Evolutionary conservation across 2,888 invertebrate genomes (phyloP).

Genomic region (Parnassius mnemosyne): DNA sequence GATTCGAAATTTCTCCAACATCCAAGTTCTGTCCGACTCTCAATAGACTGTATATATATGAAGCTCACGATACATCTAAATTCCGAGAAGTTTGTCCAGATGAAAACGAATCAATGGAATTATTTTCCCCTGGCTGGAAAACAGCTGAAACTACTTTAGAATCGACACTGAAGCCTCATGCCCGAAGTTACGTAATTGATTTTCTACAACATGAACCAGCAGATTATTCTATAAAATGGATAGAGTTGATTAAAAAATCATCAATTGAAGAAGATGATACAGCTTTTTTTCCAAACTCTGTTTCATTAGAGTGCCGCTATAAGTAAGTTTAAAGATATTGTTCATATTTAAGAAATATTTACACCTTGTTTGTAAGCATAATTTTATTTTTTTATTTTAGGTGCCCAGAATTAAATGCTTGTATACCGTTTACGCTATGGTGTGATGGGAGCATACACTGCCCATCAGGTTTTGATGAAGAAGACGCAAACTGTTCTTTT

Average conservation of each 20-base stretch:
- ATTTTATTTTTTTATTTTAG: constrained; percentile 58
- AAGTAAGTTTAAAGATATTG: constrained; percentile 70
- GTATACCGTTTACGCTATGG: constrained; percentile 88
- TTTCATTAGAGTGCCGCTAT: constrained; percentile 83
- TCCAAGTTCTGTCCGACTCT: constrained; percentile 83
- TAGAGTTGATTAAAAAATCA: constrained; percentile 86
- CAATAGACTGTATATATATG: constrained; percentile 86
- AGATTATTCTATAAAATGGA: constrained; percentile 88
- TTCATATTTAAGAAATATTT: constrained; percentile 10
- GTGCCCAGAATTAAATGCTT: constrained; percentile 90
- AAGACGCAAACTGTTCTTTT: constrained; percentile 87
- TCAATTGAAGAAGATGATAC: constrained; percentile 74
- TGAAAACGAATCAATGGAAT: constrained; percentile 78
- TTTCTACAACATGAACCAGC: constrained; percentile 87
- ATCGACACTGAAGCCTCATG: constrained; percentile 76
- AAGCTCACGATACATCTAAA: constrained; percentile 83
- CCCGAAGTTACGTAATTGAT: constrained; percentile 87
- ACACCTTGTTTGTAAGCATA: not conserved
- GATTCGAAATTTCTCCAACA: constrained; percentile 78
- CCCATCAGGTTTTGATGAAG: constrained; percentile 90
- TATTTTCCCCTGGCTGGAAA: constrained; percentile 87
- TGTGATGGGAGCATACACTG: constrained; percentile 90
- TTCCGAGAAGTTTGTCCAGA: constrained; percentile 85
- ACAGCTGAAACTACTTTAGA: constrained; percentile 67
- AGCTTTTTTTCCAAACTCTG: constrained; percentile 71